A percentile compares a stretch with the other conserved stretches of the same genome.
phyloP scores from a whole-genome alignment of 2,888 invertebrate genomes.

The Oscheius sp. region DNA sequence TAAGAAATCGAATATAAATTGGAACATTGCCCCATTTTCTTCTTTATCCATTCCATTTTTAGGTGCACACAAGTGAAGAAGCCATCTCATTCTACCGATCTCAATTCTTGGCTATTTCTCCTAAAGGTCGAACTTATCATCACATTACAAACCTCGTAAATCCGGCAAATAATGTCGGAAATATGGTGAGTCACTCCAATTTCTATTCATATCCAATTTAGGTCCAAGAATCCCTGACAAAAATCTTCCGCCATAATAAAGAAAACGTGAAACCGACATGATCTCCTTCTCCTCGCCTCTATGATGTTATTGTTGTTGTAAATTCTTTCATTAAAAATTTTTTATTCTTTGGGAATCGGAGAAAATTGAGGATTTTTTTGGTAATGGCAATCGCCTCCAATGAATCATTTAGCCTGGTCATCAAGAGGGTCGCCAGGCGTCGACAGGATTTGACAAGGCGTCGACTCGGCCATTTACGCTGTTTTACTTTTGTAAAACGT shows the following conservation, averaged over 20 bases:
- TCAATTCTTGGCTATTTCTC: constrained; percentile 42
- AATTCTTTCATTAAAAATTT: neutral
- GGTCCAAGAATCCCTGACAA: constrained; percentile 29
- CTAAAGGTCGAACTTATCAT: constrained; percentile 42
- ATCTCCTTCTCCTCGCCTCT: neutral
- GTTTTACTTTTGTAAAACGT: too few relatives aligned
- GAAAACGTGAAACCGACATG: constrained; percentile 33
- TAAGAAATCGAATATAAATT: neutral
- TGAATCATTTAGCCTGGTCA: too few relatives aligned
- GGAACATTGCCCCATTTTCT: too few relatives aligned
- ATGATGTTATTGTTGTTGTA: neutral
- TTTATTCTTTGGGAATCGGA: too few relatives aligned
- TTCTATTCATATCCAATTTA: neutral
- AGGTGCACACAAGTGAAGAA: constrained; percentile 43
- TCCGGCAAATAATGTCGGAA: constrained; percentile 12
- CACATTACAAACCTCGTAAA: constrained; percentile 40
- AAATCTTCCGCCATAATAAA: constrained; percentile 32
- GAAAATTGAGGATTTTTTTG: too few relatives aligned
- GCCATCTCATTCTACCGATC: constrained; percentile 47
- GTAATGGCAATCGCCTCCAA: neutral
- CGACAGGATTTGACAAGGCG: too few relatives aligned
- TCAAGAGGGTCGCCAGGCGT: too few relatives aligned
- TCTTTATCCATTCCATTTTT: neutral
- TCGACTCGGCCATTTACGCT: too few relatives aligned
- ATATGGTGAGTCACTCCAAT: neutral